Evolutionary conservation across 2,888 invertebrate genomes (phyloP), one percentile per base, ranked within the genome.

Genomic region (Dicranocentrus wangi): DNA sequence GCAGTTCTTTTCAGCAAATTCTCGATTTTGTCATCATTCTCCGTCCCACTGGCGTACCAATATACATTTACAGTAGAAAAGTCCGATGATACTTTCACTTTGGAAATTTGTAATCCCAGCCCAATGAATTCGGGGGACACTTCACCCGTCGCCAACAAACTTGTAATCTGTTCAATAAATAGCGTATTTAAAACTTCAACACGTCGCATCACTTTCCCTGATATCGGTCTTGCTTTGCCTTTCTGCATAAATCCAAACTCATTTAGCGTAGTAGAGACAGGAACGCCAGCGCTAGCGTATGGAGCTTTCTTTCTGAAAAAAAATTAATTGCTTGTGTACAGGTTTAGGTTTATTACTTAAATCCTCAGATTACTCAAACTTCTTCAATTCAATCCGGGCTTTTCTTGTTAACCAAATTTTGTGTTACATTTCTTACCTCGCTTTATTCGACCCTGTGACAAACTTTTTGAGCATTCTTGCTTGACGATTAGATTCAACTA

Each of bases 161-260:
- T 95, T 0, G 94, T 94, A 8, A 95, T 92, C 80, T 94, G 90
- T 86, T 92, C 91, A 94, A 95, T 95, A 87, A 95, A 95, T 65
- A 95, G 87, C 88, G 94, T 94, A 88, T 95, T 95, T 0, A 95
- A 88, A 83, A 94, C 92, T 0, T 91, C 89, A 23, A 92, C 89
- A 86, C 95, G 90, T 51, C 93, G 25, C 55, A 76, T 17, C 17
- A 82, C 69, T 70, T 68, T 77, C 1, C 68, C 71, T 2, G 82
- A 77, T 25, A 68, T 58, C 23, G 39, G n/a, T 65, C 69, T 80
- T 23, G 15, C 28, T 32, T 21, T 32, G 17, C 63, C 43, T 32
- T 61, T 53, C 5, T 17, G n/a, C 32, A 25, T 71, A 39, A 27
- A 70, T 1, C 81, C 63, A 23, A 84, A 71, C 17, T 84, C 82